These are phyloP conservation scores for Temnothorax longispinosus DNA, from an alignment of 1,140 invertebrate genomes.

Conservation along the genomic window DNA sequence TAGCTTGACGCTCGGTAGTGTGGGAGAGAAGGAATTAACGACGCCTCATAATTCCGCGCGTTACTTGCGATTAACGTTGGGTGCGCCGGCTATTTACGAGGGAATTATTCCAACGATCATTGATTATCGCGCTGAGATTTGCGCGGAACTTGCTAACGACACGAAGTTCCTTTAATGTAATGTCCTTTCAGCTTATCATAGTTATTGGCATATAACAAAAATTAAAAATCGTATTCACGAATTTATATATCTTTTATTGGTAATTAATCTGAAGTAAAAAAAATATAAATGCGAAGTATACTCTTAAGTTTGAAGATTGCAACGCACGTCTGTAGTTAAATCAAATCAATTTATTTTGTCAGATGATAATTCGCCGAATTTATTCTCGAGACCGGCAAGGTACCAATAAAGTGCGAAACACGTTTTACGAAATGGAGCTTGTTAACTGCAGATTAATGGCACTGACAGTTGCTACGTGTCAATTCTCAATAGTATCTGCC, in stretches of 20 bases:
- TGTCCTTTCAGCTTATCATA: neutral
- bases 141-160: neutral
- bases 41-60: neutral
- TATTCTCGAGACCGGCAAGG: neutral
- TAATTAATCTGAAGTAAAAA: neutral
- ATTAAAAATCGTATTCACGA: neutral
- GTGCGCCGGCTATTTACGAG: constrained; percentile 32
- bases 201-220: neutral
- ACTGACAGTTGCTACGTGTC: neutral
- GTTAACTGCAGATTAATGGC: constrained; percentile 12
- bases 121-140: neutral
- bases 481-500: neutral
- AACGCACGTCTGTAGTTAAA: neutral
- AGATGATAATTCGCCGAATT: neutral
- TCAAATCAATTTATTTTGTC: neutral
- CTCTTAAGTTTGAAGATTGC: neutral
- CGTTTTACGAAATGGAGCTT: neutral
- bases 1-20: neutral
- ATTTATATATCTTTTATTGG: neutral
- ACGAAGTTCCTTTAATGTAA: no score
- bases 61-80: neutral
- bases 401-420: neutral
- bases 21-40: constrained; percentile 21
- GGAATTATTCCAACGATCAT: constrained; percentile 7
- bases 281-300: neutral